These are phyloP conservation scores for Epinephelus fuscoguttatus DNA, from an alignment of 2,113 vertebrate species.

Conservation along the genomic window DNA sequence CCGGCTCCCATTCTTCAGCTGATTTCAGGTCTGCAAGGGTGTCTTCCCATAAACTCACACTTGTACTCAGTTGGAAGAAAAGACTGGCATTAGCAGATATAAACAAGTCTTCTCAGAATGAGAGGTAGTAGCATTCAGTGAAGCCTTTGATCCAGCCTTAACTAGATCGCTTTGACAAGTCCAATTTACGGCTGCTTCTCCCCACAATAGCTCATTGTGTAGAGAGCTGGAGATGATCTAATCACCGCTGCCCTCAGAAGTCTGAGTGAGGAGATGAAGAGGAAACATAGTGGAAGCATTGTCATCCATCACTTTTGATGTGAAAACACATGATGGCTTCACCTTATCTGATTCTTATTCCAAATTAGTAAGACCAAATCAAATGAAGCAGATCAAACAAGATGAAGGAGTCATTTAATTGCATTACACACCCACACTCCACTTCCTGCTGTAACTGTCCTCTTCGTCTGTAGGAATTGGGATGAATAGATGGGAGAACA, in stretches of 20 bases:
- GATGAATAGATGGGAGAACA: conserved; percentile 48
- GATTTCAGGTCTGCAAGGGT: conserved; percentile 21
- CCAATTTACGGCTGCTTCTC: conserved; percentile 63
- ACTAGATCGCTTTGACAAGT: conserved; percentile 67
- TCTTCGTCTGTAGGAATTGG: conserved; percentile 42
- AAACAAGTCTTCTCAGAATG: conserved; percentile 54
- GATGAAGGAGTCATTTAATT: conserved; percentile 72
- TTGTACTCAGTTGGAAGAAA: conserved; percentile 2
- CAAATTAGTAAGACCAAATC: conserved; percentile 74
- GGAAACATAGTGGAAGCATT: conserved; percentile 72
- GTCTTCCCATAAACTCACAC: conserved; percentile 14
- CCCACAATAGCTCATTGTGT: conserved; percentile 76
- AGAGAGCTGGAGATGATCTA: conserved; percentile 72
- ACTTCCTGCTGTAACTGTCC: conserved; percentile 52
- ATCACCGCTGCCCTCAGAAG: conserved; percentile 75
- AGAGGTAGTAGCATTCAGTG: conserved; percentile 53
- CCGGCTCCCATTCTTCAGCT: conserved; percentile 1
- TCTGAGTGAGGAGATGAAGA: conserved; percentile 74
- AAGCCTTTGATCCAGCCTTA: conserved; percentile 71
- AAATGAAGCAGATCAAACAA: conserved; percentile 77
- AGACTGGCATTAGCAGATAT: conserved; percentile 42
- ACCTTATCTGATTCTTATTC: conserved; percentile 75
- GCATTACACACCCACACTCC: conserved; percentile 67
- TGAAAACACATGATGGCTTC: conserved; percentile 74
- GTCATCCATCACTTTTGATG: conserved; percentile 80